phyloP scores from a whole-genome alignment of 2,113 vertebrate genomes.

The Camelus bactrianus region DNA sequence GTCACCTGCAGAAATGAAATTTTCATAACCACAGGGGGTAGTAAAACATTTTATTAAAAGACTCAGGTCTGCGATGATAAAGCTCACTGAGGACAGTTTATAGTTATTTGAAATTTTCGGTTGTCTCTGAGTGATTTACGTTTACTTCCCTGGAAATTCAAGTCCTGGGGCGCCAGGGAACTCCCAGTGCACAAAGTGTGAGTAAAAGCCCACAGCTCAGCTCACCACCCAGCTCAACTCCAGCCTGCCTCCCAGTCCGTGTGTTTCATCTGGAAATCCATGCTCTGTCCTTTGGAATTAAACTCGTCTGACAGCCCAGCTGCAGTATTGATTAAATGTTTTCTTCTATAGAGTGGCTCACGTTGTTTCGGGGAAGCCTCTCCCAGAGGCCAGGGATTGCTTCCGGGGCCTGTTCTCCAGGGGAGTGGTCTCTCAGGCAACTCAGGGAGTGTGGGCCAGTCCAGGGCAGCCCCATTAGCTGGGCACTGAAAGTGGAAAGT shows the following conservation, averaged over 20 bases:
- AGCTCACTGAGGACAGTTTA: not conserved
- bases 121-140: not conserved
- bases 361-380: conserved; percentile 58
- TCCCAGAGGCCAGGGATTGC: not conserved
- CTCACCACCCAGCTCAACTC: not conserved
- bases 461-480: not conserved
- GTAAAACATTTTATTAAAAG: conserved; percentile 33
- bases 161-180: not conserved
- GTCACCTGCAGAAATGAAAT: conserved; percentile 48
- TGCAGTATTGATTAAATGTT: conserved; percentile 20
- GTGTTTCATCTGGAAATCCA: conserved; percentile 38
- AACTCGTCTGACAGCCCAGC: conserved; percentile 34
- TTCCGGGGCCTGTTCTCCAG: not conserved
- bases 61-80: not conserved
- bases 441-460: not conserved
- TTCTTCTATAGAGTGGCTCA: conserved; percentile 46
- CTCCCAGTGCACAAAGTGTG: not conserved
- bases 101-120: conserved; percentile 9
- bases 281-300: conserved; percentile 34
- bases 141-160: conserved; percentile 31
- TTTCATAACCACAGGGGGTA: not conserved
- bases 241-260: accelerated
- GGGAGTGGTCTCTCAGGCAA: not conserved
- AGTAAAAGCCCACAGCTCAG: not conserved
- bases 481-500: not conserved